Percentiles rank a stretch among this genome's conserved stretches.
These are phyloP conservation scores for Sarcoramphus papa DNA, from an alignment of 2,797 vertebrate species.

Conservation along the genomic window DNA sequence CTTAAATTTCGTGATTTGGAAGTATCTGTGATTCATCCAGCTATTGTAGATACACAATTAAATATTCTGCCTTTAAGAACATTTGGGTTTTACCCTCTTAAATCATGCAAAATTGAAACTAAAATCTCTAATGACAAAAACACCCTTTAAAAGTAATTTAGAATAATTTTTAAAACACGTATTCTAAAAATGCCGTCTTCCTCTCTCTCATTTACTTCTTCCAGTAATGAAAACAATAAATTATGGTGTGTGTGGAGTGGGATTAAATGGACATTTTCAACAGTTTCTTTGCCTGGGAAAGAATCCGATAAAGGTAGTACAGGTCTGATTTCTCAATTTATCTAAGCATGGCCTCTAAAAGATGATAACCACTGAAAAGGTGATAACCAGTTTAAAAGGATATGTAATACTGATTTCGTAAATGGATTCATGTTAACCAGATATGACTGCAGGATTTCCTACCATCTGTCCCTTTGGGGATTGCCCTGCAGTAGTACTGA, in stretches of 20 bases:
- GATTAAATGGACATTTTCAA: not conserved
- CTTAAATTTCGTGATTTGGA: not conserved
- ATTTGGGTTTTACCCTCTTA: not conserved
- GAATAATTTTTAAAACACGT: not conserved
- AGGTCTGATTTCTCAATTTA: conserved; percentile 31
- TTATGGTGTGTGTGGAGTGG: not conserved
- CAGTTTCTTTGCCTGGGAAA: conserved; percentile 27
- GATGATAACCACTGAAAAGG: not conserved
- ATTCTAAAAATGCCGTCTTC: not conserved
- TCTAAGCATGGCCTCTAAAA: not conserved
- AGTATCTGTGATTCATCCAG: not conserved
- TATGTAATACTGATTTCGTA: conserved; percentile 51
- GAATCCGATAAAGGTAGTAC: not conserved
- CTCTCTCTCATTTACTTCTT: not conserved
- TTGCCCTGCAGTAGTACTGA: not conserved
- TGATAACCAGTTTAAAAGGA: conserved; percentile 16
- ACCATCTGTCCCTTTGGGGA: conserved; percentile 27
- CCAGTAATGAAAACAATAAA: not conserved
- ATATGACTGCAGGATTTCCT: conserved; percentile 20
- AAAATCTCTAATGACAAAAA: not conserved
- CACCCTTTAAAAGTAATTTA: not conserved
- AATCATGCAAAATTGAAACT: not conserved
- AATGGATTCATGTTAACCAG: conserved; percentile 34
- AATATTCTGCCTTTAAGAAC: not conserved
- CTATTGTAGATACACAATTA: not conserved